A percentile compares a stretch with the other conserved stretches of the same genome.
These are phyloP conservation scores for Danio albolineatus DNA, from an alignment of 2,797 vertebrate species.

Conservation along the genomic window DNA sequence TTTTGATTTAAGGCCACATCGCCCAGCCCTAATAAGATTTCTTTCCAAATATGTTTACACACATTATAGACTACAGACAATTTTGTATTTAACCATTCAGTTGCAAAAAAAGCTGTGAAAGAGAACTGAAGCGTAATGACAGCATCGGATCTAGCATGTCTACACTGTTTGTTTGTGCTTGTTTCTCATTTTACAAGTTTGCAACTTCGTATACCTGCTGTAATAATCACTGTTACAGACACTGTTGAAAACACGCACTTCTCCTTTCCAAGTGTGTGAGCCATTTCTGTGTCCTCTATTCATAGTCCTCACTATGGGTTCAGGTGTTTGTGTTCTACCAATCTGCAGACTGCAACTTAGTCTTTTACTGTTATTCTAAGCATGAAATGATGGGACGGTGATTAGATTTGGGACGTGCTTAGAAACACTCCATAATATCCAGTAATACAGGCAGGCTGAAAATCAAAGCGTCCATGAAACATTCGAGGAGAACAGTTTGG, in stretches of 20 bases:
- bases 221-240: not conserved
- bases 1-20: too few relatives aligned
- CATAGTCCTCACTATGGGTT: not conserved
- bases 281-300: constrained; percentile 10
- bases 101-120: not conserved
- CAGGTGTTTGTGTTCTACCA: not conserved
- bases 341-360: not conserved
- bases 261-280: not conserved
- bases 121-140: not conserved
- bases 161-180: not conserved
- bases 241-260: not conserved
- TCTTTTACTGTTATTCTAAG: not conserved
- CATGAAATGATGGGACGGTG: constrained; percentile 17
- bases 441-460: constrained; percentile 17
- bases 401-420: constrained; percentile 33
- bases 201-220: not conserved
- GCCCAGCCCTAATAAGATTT: too few relatives aligned
- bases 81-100: not conserved
- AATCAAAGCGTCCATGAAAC: constrained; percentile 32
- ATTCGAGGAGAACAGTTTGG: constrained; percentile 37
- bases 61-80: not conserved
- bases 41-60: not conserved
- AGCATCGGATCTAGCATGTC: not conserved
- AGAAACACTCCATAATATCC: constrained; percentile 29
- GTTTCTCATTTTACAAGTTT: not conserved